Base-by-base conservation (phyloP, 2,113 vertebrate species). In the Pangasianodon hypophthalmus region DNA sequence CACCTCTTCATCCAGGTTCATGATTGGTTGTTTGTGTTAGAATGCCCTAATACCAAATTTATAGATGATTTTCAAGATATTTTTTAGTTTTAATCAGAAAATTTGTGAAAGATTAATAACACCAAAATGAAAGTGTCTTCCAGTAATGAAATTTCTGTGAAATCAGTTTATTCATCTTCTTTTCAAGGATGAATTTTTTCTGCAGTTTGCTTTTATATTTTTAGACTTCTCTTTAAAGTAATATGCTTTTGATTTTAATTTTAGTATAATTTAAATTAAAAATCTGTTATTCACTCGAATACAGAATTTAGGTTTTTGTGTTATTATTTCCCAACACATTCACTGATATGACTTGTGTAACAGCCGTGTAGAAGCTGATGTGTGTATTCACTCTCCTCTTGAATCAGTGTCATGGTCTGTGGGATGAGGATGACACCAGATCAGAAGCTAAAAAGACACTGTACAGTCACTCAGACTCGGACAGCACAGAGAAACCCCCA, bases 361-460 rank as follows among this genome's bases (percentile, higher is more conserved):
- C n/a, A 41, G 24, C 18, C 11, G 18, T 41, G 29, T 46, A 64
- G 32, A 52, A 29, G 67, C 80, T 73, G 50, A 73, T 83, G 16
- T 60, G 2, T 58, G 9, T 64, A n/a, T 75, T 64, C 26, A 13
- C 13, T 44, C 44, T 48, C 26, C 54, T 58, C 56, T 84, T 62
- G 71, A 32, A 37, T 54, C 88, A 99, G 98, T 98, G 98, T 90
- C 98, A 99, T 0, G 98, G 98, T n/a, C 90, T 99, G 62, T 99
- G 98, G 98, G 97, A 98, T 89, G 97, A 98, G 91, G 97, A 97
- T 0, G 96, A 97, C 26, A 89, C 95, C 58, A 91, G 79, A 1
- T 90, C 92, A 41, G 54, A 32, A 11, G 96, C 95, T 48, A 14
- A 94, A 87, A 89, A 93, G 94, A 88, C 94, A 1, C 8, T 13